Conservation (phyloP, 1,140 invertebrate species). For the Drosophila sechellia region DNA sequence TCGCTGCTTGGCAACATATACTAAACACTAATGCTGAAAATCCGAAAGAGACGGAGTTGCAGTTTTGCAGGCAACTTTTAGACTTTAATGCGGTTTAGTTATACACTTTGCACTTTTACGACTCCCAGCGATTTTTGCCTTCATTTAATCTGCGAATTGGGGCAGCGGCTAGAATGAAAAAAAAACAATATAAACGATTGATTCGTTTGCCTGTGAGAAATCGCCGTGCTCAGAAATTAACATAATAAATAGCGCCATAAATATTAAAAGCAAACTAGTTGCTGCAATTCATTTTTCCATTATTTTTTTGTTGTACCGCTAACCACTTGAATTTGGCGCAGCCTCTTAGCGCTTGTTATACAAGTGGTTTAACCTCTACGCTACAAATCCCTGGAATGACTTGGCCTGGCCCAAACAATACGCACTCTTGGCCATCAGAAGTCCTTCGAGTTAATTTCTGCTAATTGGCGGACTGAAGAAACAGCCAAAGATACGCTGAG, state of each 20-base stretch:
- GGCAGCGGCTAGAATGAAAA: constrained; percentile 35
- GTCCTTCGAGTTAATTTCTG: constrained; percentile 42
- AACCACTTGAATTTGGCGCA: constrained; percentile 18
- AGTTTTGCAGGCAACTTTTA: constrained; percentile 28
- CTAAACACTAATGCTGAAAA: constrained; percentile 4
- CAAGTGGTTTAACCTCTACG: constrained; percentile 55
- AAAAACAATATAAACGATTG: constrained; percentile 3
- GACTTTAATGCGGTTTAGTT: constrained; percentile 15
- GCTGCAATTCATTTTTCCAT: constrained; percentile 42
- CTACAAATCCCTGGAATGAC: constrained; percentile 10
- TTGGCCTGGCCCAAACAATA: constrained; percentile 9
- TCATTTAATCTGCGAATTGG: constrained; percentile 45
- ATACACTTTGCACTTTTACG: constrained; percentile 55
- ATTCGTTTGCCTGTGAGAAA: constrained; percentile 39
- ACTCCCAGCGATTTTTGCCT: background rate
- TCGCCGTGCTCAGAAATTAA: constrained; percentile 35
- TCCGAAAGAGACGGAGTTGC: constrained; percentile 25
- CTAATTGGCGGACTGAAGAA: constrained; percentile 27
- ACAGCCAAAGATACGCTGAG: constrained; percentile 17
- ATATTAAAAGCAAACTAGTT: constrained; percentile 56
- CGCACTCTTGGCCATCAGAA: constrained; percentile 34
- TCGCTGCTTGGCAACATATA: constrained; percentile 55
- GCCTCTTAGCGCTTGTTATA: constrained; percentile 45
- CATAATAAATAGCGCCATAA: constrained; percentile 67
- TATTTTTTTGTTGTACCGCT: constrained; percentile 9